phyloP scores from a whole-genome alignment of 2,113 vertebrate genomes.

The Bambusicola thoracicus region DNA sequence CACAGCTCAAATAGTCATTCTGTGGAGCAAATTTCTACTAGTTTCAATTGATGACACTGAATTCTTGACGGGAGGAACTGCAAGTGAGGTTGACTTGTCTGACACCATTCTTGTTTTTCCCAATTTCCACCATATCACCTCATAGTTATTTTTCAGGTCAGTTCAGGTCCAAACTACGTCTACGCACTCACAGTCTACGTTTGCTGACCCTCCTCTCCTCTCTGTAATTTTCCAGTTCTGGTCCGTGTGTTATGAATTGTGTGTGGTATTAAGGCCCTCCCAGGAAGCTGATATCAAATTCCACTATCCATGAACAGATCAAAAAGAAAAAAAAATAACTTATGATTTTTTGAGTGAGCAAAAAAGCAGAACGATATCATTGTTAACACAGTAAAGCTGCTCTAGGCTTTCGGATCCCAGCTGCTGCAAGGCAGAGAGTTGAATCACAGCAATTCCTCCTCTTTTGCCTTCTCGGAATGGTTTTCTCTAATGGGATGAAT shows the following conservation, averaged over 20 bases:
- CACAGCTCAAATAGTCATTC: background rate
- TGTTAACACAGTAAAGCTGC: background rate
- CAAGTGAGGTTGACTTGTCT: accelerated
- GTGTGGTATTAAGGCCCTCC: background rate
- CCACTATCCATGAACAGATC: background rate
- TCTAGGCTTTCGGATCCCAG: background rate
- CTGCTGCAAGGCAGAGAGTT: background rate
- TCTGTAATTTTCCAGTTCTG: background rate
- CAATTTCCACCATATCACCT: background rate
- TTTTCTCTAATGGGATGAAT: background rate
- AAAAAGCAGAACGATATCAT: background rate
- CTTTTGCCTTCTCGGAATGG: background rate
- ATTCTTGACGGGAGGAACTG: background rate
- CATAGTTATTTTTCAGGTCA: background rate
- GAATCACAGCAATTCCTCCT: background rate
- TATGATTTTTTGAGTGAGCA: background rate
- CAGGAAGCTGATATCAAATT: background rate
- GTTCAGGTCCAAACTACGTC: background rate
- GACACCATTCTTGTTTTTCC: background rate
- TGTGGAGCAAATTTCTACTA: background rate
- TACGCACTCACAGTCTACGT: background rate
- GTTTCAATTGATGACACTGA: background rate
- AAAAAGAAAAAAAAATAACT: background rate
- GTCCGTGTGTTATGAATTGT: background rate
- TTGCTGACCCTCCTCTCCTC: background rate